Evolutionary conservation across 2,888 invertebrate species (phyloP).

Genomic region (Drosophila kanekoi): DNA sequence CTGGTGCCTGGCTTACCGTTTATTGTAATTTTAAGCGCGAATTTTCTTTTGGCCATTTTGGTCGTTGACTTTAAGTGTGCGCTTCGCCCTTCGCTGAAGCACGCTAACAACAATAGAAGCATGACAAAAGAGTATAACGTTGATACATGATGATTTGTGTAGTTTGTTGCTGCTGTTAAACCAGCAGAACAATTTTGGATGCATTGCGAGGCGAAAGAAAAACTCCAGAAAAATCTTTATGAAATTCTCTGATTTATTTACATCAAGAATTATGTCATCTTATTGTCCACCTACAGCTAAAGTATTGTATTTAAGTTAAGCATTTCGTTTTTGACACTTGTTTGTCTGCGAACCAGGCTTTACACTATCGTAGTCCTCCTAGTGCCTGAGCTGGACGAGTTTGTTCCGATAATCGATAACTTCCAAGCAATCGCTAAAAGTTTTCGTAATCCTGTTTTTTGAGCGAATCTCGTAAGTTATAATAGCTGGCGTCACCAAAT

Average conservation of each 20-base stretch:
- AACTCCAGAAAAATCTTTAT: slow-evolving; percentile 46
- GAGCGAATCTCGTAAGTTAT: too few species aligned
- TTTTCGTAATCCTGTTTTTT: too few species aligned
- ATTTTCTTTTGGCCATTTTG: slow-evolving; percentile 43
- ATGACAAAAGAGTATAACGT: slow-evolving; percentile 21
- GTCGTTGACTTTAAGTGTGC: slow-evolving; percentile 52
- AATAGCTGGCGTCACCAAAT: too few species aligned
- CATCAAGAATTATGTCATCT: slow-evolving; percentile 48
- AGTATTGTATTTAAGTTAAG: slow-evolving; percentile 18
- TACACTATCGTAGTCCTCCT: too few species aligned
- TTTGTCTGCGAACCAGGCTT: neutral
- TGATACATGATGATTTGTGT: slow-evolving; percentile 42
- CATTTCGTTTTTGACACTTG: slow-evolving; percentile 3
- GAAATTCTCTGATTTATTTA: slow-evolving; percentile 64
- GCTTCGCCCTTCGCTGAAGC: slow-evolving; percentile 6
- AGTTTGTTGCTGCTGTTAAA: slow-evolving; percentile 11
- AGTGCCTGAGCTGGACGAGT: too few species aligned
- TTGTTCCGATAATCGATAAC: too few species aligned
- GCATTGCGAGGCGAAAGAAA: slow-evolving; percentile 37
- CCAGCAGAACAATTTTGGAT: slow-evolving; percentile 45
- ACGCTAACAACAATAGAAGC: neutral
- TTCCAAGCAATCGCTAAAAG: too few species aligned
- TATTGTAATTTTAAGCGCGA: slow-evolving; percentile 31
- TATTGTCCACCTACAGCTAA: slow-evolving; percentile 8
- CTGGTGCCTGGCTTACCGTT: slow-evolving; percentile 6